A percentile compares a stretch with the other conserved stretches of the same genome.
These are phyloP conservation scores for Scyliorhinus canicula DNA, from an alignment of 2,797 vertebrate species.

Conservation along the genomic window DNA sequence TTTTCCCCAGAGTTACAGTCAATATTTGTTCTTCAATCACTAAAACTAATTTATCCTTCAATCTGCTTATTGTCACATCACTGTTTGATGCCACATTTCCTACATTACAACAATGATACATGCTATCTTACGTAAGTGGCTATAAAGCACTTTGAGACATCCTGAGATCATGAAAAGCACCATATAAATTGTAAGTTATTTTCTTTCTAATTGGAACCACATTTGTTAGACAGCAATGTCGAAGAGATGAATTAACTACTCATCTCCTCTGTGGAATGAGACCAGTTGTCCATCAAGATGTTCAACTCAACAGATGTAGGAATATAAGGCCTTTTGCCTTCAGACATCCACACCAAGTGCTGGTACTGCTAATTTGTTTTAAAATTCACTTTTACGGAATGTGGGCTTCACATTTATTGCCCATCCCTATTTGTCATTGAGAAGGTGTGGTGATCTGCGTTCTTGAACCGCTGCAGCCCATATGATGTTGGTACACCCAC, in stretches of 20 bases:
- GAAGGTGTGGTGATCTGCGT: too few relatives aligned
- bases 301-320: not conserved
- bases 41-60: not conserved
- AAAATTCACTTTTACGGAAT: too few relatives aligned
- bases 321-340: not conserved
- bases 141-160: not conserved
- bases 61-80: not conserved
- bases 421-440: too few relatives aligned
- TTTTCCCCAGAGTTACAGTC: not conserved
- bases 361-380: not conserved
- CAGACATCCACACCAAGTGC: not conserved
- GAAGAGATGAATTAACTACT: not conserved
- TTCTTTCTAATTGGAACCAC: not conserved
- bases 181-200: not conserved
- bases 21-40: not conserved
- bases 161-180: not conserved
- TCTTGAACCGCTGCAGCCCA: too few relatives aligned
- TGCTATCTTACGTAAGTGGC: not conserved
- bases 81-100: not conserved
- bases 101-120: not conserved
- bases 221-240: not conserved
- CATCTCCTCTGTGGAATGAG: not conserved
- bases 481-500: too few relatives aligned
- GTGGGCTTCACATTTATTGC: too few relatives aligned
- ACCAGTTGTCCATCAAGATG: not conserved